These are phyloP conservation scores for Harpagus bidentatus DNA, from an alignment of 2,113 vertebrate genomes.

Conservation along the genomic window DNA sequence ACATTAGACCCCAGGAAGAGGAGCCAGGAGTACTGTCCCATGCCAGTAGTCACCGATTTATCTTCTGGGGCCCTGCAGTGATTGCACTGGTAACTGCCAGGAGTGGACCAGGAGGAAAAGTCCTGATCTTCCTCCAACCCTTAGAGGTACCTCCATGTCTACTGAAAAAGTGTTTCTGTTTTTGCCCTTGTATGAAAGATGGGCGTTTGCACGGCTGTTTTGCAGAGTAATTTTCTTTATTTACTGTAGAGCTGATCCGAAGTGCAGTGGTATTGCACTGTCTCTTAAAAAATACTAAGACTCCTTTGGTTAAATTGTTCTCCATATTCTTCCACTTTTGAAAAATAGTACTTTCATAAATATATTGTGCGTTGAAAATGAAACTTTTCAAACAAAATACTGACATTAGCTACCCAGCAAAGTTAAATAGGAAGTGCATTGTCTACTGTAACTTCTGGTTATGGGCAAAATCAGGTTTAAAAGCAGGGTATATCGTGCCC, in stretches of 20 bases:
- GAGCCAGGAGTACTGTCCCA: background rate
- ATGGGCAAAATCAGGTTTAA: background rate
- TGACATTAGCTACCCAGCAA: background rate
- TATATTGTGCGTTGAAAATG: background rate
- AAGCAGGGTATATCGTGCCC: background rate
- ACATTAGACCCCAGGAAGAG: background rate
- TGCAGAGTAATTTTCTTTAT: background rate
- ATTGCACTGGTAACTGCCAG: background rate
- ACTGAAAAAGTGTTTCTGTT: background rate
- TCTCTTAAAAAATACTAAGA: background rate
- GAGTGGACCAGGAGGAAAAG: background rate
- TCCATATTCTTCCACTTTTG: background rate
- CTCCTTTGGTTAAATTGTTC: background rate
- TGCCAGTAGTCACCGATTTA: background rate
- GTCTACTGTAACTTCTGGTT: background rate
- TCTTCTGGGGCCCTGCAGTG: background rate
- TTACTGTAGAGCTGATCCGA: background rate
- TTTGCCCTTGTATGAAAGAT: background rate
- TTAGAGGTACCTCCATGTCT: background rate
- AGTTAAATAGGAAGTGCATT: background rate
- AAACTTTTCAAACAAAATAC: background rate
- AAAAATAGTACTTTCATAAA: background rate
- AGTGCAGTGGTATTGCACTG: background rate
- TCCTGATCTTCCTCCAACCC: background rate
- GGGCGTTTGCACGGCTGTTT: background rate